A percentile compares a stretch with the other conserved stretches of the same genome.
These are phyloP conservation scores for Lamellibrachia columna DNA, from an alignment of 2,888 invertebrate species.

Conservation along the genomic window DNA sequence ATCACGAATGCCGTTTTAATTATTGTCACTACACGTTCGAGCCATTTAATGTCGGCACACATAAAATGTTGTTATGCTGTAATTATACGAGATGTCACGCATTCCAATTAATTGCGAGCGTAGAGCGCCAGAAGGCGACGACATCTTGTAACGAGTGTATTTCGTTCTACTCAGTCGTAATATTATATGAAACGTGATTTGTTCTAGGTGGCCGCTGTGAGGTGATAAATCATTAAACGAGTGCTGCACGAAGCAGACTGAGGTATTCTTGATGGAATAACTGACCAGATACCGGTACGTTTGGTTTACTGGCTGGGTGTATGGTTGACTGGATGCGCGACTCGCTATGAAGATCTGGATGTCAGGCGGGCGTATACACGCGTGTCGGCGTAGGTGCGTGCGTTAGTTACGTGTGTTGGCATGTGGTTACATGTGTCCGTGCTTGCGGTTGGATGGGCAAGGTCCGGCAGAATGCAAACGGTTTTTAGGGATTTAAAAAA, in stretches of 20 bases:
- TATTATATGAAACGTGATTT: not conserved
- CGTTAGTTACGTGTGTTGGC: not conserved
- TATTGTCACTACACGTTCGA: not conserved
- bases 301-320: not conserved
- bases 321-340: not conserved
- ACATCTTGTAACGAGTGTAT: conserved; percentile 4
- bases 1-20: not conserved
- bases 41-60: conserved; percentile 12
- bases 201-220: not conserved
- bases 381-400: not conserved
- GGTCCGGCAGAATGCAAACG: not conserved
- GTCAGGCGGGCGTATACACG: too few relatives aligned
- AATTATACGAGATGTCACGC: not conserved
- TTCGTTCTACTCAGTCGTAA: not conserved
- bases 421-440: not conserved
- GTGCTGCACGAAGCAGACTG: not conserved
- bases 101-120: not conserved
- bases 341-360: too few relatives aligned
- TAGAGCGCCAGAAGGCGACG: not conserved
- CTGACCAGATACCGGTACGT: not conserved
- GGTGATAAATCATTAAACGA: not conserved
- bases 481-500: too few relatives aligned
- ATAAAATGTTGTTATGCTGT: not conserved
- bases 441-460: too few relatives aligned
- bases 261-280: not conserved